These are phyloP conservation scores for Prosapia bicincta DNA, from an alignment of 2,888 invertebrate genomes.

Conservation along the genomic window DNA sequence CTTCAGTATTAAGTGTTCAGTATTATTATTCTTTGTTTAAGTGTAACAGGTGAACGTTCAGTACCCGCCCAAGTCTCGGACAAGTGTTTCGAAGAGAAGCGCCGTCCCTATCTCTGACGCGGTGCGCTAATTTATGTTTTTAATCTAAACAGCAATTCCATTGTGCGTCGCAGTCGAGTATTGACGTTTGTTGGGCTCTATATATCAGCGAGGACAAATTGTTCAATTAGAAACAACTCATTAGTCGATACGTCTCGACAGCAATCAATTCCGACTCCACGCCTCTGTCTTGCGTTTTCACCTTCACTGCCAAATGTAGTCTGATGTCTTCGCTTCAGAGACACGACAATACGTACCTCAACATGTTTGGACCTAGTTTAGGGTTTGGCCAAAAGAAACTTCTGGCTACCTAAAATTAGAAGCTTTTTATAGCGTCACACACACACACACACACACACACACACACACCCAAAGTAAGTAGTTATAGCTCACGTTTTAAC, in stretches of 20 bases:
- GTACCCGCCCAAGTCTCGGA: not conserved
- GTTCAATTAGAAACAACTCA: conserved; percentile 2
- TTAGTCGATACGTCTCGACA: not conserved
- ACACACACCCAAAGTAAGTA: no score
- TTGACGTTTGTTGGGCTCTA: not conserved
- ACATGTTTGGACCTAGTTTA: no score
- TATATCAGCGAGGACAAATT: not conserved
- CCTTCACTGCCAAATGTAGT: no score
- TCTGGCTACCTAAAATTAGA: no score
- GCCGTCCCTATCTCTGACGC: not conserved
- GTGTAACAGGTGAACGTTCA: not conserved
- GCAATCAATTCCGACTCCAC: not conserved
- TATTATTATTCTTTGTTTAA: no score
- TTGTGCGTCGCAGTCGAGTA: not conserved
- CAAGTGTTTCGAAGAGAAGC: not conserved
- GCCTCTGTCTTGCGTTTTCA: not conserved
- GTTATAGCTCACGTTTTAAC: no score
- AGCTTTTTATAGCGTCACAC: no score
- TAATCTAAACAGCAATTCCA: not conserved
- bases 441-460: no score
- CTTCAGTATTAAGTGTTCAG: no score
- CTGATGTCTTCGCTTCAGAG: no score
- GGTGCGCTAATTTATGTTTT: not conserved
- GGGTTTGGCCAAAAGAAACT: no score
- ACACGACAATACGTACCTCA: no score